These are phyloP conservation scores for Lagothrix lagotricha DNA, from an alignment of 2,797 vertebrate genomes.

Conservation along the genomic window DNA sequence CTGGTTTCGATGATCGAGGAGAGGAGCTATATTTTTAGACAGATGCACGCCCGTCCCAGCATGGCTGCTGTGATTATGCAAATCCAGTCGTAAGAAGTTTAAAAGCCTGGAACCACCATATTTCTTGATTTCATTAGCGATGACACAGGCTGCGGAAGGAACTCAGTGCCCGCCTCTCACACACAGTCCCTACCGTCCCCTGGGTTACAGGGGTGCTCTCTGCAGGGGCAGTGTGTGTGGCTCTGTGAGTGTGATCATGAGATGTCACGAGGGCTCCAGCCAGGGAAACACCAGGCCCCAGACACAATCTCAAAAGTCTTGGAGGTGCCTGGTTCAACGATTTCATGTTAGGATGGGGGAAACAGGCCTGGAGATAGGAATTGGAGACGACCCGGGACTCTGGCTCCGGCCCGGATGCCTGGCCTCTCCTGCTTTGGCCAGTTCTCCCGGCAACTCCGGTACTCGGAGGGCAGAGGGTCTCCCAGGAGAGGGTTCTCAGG, in stretches of 20 bases:
- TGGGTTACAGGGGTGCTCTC: neutral
- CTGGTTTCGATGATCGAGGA: slow-evolving; percentile 64
- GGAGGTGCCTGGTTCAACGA: neutral
- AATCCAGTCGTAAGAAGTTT: slow-evolving; percentile 79
- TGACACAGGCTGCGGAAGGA: neutral
- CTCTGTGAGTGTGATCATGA: neutral
- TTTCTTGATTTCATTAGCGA: slow-evolving; percentile 84
- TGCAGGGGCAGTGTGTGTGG: accelerated
- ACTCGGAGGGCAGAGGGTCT: neutral
- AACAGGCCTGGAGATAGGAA: accelerated
- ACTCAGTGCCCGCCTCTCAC: slow-evolving; percentile 40
- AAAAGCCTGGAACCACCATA: slow-evolving; percentile 83
- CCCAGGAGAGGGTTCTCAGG: neutral
- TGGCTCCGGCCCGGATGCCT: neutral
- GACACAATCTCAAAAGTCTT: neutral
- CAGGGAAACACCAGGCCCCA: neutral
- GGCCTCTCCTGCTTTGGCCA: neutral
- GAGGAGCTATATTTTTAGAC: slow-evolving; percentile 74
- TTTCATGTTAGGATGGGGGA: neutral
- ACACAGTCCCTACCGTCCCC: neutral
- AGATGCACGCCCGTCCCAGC: slow-evolving; percentile 74
- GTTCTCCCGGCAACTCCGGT: neutral
- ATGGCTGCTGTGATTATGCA: slow-evolving; percentile 75
- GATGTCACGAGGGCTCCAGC: neutral
- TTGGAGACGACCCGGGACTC: no score